A percentile compares a stretch with the other conserved stretches of the same genome.
Evolutionary conservation across 2,797 vertebrate genomes (phyloP).

Genomic region (Xenops minutus): DNA sequence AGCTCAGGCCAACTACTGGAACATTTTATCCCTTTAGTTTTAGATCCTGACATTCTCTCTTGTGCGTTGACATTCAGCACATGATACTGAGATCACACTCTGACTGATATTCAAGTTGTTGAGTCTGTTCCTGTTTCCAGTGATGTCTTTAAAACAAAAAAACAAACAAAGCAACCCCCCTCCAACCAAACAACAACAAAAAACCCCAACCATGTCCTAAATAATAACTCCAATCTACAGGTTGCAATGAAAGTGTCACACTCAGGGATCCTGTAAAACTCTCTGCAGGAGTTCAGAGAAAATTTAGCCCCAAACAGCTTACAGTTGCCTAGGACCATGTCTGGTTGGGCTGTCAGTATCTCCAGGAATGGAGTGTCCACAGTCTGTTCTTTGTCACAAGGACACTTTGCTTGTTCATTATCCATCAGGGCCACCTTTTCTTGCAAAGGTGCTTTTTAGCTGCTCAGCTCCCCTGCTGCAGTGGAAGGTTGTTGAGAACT

Average conservation of each 20-base stretch:
- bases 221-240: neutral
- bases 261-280: neutral
- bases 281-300: neutral
- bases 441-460: neutral
- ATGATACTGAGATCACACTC: neutral
- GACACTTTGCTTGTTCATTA: neutral
- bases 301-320: neutral
- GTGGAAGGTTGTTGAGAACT: neutral
- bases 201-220: neutral
- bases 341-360: neutral
- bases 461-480: fast-evolving
- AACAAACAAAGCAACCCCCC: fast-evolving
- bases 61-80: neutral
- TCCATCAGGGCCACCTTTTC: neutral
- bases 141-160: neutral
- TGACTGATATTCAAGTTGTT: neutral
- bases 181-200: neutral
- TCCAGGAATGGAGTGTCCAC: neutral
- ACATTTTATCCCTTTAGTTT: neutral
- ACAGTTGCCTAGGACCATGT: neutral
- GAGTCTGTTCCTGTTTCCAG: neutral
- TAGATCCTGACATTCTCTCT: neutral
- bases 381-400: neutral
- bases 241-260: neutral
- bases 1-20: neutral